Evolutionary conservation across 2,797 vertebrate genomes (phyloP), one percentile per base, ranked within the genome.

Genomic region (Todus mexicanus): DNA sequence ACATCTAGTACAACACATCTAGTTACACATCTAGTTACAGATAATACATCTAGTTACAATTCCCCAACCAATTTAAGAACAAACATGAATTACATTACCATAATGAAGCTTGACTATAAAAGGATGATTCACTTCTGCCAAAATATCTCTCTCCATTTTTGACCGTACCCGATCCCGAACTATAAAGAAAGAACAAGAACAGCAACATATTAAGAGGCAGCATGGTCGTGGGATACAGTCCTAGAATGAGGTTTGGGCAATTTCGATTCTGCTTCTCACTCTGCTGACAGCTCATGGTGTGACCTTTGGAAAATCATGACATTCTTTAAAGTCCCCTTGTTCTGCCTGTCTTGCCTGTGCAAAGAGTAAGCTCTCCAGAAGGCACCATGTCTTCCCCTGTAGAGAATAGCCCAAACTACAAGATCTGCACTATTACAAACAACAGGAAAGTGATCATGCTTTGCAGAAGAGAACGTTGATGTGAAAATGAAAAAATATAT

Each of bases 91-190:
- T 71, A 10, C 12, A 74, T 75, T 97, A 99, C 99, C 99, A 10
- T 99, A 99, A 96, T 99, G 99, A 83, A 99, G 98, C 92, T 99
- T 99, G 59, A 99, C 99, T 50, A 99, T 99, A 97, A 99, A 99
- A 63, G 99, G 99, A 93, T 99, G 99, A 91, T 98, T 99, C 96
- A 99, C 99, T 97, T 99, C 99, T 48, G 98, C 99, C 98, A 99
- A 97, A 94, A 99, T 99, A 97, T 99, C 99, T 93, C 99, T 97
- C 96, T 99, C 99, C 99, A 99, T 99, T 98, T 99, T 99, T 3
- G 99, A 99, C 73, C 99, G 97, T 84, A 99, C 98, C 7, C 99
- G 98, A 97, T 99, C 99, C 16, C 99, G 98, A 87, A 99, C 99
- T 99, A 95, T 11, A 85, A 88, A 88, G 63, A 81, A 71, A 92